Base-by-base conservation (phyloP, 2,113 vertebrate genomes). In the Bostrychus sinensis region DNA sequence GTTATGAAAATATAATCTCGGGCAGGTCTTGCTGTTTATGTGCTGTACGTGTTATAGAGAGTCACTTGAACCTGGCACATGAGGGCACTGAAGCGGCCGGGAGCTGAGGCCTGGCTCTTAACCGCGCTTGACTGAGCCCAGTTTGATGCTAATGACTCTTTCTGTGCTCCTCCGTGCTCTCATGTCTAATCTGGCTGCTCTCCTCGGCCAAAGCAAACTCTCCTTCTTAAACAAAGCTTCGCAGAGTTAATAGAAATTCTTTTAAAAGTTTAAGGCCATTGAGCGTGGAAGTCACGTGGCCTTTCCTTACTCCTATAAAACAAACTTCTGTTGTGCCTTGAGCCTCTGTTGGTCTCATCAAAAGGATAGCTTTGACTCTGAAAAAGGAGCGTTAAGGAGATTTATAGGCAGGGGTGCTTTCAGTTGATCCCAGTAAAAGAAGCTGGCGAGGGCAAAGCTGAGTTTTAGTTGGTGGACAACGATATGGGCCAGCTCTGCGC, bases 131-230 rank as follows among this genome's bases (percentile, higher is more conserved):
- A 66, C 78, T 88, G 75, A 25, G 2, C 73, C 75, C 84, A 87
- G 69, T 91, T 66, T 87, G 26, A 90, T 92, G 87, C 77, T 80
- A 91, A 90, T 88, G 14, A 56, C 60, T 25, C 48, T 42, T 72
- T 71, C 38, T 81, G 51, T 66, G 6, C 45, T 45, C 63, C 14
- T 42, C 28, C 42, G 43, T 26, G 23, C 68, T 69, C 78, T 86
- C 75, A 51, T 66, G 73, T 72, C 70, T 75, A 34, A 81, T 72
- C 34, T 71, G 70, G 42, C 61, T 6, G 17, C 72, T 62, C 48
- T 85, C 83, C 63, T 82, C 12, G 57, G 58, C 54, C 48, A 69
- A 55, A 77, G 62, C 65, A 76, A 79, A 81, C 76, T 59, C 30
- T 57, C 50, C 12, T 16, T 62, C 66, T 81, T 81, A 77, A 87